A percentile compares a stretch with the other conserved stretches of the same genome.
phyloP scores from a whole-genome alignment of 2,888 invertebrate species.

The Flabesymbios commensalis region DNA sequence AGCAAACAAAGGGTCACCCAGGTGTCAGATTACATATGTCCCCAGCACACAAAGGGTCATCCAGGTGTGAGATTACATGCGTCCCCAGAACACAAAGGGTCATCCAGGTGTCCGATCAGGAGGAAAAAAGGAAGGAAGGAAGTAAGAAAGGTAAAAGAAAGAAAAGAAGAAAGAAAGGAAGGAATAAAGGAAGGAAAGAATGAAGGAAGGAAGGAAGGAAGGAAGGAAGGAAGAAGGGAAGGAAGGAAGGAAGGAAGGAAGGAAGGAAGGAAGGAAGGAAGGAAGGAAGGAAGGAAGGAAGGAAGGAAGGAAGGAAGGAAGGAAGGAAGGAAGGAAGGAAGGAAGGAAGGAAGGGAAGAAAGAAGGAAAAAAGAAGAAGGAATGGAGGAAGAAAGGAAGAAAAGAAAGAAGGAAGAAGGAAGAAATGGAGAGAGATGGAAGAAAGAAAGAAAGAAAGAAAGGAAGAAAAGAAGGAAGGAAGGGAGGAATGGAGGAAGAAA shows the following conservation, averaged over 20 bases:
- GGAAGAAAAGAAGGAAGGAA: background rate
- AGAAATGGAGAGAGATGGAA: background rate
- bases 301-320: background rate
- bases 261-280: background rate
- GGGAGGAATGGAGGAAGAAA: background rate
- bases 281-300: background rate
- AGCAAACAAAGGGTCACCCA: no score
- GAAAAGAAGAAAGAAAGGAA: background rate
- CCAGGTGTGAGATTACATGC: no score
- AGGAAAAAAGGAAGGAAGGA: background rate
- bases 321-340: background rate
- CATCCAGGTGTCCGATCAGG: background rate
- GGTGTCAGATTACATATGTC: no score
- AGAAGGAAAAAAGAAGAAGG: background rate
- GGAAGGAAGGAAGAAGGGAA: background rate
- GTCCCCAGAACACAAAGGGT: no score
- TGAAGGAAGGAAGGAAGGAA: background rate
- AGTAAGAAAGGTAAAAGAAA: constrained; percentile 2
- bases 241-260: background rate
- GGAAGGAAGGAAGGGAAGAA: background rate
- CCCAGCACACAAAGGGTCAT: no score
- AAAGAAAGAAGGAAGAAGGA: background rate
- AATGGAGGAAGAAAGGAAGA: background rate
- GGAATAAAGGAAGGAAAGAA: background rate
- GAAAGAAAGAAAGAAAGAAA: background rate